These are phyloP conservation scores for Melangyna quadrimaculata DNA, from an alignment of 2,888 invertebrate species.

Conservation along the genomic window DNA sequence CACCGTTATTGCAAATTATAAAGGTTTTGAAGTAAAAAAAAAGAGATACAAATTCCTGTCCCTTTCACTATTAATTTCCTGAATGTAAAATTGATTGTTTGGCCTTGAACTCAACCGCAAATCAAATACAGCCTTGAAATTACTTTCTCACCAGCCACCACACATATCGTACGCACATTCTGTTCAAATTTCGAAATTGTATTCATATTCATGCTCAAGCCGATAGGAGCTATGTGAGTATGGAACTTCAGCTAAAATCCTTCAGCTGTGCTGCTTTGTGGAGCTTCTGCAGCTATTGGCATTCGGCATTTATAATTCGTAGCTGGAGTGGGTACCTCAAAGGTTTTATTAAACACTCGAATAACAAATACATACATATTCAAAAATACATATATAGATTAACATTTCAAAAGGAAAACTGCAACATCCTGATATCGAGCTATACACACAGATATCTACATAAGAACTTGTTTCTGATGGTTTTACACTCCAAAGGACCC, in stretches of 20 bases:
- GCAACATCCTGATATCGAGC: conserved; percentile 61
- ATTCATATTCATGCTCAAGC: conserved; percentile 70
- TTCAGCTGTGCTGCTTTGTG: conserved; percentile 50
- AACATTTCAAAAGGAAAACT: conserved; percentile 68
- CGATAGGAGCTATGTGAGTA: conserved; percentile 7
- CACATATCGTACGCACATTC: conserved; percentile 50
- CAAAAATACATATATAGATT: conserved; percentile 16
- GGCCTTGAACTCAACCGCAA: not conserved
- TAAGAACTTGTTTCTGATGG: conserved; percentile 21
- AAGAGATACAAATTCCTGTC: not conserved
- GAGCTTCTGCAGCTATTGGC: conserved; percentile 60
- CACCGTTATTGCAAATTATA: too few species aligned
- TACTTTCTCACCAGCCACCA: not conserved
- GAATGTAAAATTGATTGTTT: not conserved
- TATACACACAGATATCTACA: not conserved
- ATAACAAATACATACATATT: not conserved
- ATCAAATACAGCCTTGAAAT: not conserved
- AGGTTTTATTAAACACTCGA: conserved; percentile 71
- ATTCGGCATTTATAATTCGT: conserved; percentile 70
- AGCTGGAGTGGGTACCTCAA: conserved; percentile 70
- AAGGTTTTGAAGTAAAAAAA: too few species aligned
- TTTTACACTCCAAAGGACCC: conserved; percentile 4
- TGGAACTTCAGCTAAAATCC: conserved; percentile 47
- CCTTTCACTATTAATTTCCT: not conserved
- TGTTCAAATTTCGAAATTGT: conserved; percentile 68